phyloP scores from a whole-genome alignment of 2,888 invertebrate genomes.

The Acrobasis consociella region DNA sequence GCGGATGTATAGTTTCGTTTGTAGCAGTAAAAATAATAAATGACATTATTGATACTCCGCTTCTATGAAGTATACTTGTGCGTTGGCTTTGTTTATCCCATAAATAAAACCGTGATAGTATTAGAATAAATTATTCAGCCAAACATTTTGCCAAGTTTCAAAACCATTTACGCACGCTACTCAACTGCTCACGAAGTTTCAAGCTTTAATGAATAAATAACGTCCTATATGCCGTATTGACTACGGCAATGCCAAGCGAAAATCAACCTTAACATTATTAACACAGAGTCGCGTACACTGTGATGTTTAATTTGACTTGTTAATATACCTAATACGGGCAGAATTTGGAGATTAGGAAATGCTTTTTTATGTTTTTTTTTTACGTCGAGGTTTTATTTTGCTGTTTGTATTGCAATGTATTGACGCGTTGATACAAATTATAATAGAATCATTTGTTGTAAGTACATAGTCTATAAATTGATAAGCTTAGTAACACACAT shows the following conservation, averaged over 20 bases:
- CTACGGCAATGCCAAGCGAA: conserved; percentile 30
- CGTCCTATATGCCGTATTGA: conserved; percentile 51
- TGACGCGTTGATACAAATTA: neutral
- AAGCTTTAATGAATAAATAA: conserved; percentile 50
- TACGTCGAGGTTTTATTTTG: conserved; percentile 49
- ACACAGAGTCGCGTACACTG: conserved; percentile 36
- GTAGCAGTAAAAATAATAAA: too few relatives aligned
- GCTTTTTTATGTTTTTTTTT: conserved; percentile 52
- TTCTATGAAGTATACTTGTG: too few relatives aligned
- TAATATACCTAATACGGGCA: conserved; percentile 60
- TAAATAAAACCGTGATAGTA: neutral
- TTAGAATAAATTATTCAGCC: neutral
- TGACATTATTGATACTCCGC: too few relatives aligned
- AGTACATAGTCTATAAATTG: too few relatives aligned
- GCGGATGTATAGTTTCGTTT: too few relatives aligned
- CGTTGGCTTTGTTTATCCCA: too few relatives aligned
- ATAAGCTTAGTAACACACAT: too few relatives aligned
- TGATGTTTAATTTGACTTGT: conserved; percentile 61
- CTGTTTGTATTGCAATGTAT: conserved; percentile 32
- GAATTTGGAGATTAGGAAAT: conserved; percentile 77
- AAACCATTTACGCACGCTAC: conserved; percentile 41
- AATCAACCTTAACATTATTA: conserved; percentile 32
- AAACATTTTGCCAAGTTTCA: conserved; percentile 52
- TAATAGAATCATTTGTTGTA: neutral
- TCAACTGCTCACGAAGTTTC: conserved; percentile 72